A percentile compares a stretch with the other conserved stretches of the same genome.
Conservation (phyloP, 1,140 invertebrate genomes). For the Phortica variegata region DNA sequence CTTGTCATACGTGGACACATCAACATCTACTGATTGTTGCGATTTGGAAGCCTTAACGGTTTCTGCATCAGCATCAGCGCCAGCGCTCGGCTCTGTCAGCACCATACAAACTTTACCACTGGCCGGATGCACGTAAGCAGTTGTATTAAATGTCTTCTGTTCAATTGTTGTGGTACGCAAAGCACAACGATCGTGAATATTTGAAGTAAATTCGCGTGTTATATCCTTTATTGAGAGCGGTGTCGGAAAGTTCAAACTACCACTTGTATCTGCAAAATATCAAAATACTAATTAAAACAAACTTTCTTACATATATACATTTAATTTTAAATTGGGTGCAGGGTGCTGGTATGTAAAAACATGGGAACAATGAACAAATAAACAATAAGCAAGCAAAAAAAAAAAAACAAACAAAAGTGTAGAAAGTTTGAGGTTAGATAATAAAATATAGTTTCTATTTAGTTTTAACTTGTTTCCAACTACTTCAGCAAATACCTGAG, state of each 20-base stretch:
- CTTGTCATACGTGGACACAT: slow-evolving; percentile 25
- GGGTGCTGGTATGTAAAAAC: slow-evolving; percentile 1
- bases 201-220: slow-evolving; percentile 62
- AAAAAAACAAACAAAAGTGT: background rate
- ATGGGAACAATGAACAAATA: slow-evolving; percentile 8
- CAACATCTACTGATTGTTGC: background rate
- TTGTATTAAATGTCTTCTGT: slow-evolving; percentile 16
- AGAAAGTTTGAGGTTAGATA: slow-evolving; percentile 14
- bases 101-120: slow-evolving; percentile 37
- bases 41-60: background rate
- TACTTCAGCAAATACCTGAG: slow-evolving; percentile 69
- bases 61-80: slow-evolving; percentile 9
- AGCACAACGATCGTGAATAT: slow-evolving; percentile 58
- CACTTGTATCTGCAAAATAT: slow-evolving; percentile 50
- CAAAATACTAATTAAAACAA: no score
- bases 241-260: slow-evolving; percentile 61
- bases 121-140: slow-evolving; percentile 23
- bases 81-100: slow-evolving; percentile 20
- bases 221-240: slow-evolving; percentile 63
- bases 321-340: background rate
- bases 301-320: background rate
- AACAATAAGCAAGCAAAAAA: slow-evolving; percentile 10
- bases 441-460: background rate
- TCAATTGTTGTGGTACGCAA: slow-evolving; percentile 23
- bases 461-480: background rate